Conservation (phyloP, 1,140 invertebrate species). For the Drosophila leontia region DNA sequence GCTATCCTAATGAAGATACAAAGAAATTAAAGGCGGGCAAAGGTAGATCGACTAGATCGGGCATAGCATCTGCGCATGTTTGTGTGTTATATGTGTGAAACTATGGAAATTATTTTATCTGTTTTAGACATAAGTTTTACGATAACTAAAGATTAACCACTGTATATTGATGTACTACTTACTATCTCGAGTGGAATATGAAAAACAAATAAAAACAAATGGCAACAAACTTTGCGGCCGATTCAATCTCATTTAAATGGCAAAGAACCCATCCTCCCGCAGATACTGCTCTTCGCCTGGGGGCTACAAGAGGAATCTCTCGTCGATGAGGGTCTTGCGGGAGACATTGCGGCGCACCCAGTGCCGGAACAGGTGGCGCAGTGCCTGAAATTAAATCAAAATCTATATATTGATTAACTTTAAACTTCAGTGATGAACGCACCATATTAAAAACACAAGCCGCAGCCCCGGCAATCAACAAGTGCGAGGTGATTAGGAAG, state of each 20-base stretch:
- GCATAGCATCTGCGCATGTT: slow-evolving; percentile 39
- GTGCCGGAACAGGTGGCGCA: slow-evolving; percentile 86
- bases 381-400: slow-evolving; percentile 81
- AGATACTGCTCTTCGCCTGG: slow-evolving; percentile 55
- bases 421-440: neutral
- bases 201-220: slow-evolving; percentile 68
- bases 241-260: slow-evolving; percentile 35
- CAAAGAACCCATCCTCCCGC: slow-evolving; percentile 65
- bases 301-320: slow-evolving; percentile 84
- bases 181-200: slow-evolving; percentile 72
- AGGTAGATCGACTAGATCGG: slow-evolving; percentile 39
- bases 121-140: slow-evolving; percentile 77
- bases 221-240: slow-evolving; percentile 1
- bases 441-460: slow-evolving; percentile 86
- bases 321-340: slow-evolving; percentile 81
- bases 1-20: slow-evolving; percentile 50
- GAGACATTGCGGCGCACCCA: slow-evolving; percentile 77
- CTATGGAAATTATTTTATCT: slow-evolving; percentile 78
- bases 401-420: neutral
- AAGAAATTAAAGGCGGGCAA: slow-evolving; percentile 39
- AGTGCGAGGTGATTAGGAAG: slow-evolving; percentile 55
- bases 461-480: slow-evolving; percentile 69
- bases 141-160: slow-evolving; percentile 67
- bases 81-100: slow-evolving; percentile 72
- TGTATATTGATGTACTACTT: slow-evolving; percentile 74